These are phyloP conservation scores for Coronaproctus castanopsis DNA, from an alignment of 2,888 invertebrate species.

Conservation along the genomic window DNA sequence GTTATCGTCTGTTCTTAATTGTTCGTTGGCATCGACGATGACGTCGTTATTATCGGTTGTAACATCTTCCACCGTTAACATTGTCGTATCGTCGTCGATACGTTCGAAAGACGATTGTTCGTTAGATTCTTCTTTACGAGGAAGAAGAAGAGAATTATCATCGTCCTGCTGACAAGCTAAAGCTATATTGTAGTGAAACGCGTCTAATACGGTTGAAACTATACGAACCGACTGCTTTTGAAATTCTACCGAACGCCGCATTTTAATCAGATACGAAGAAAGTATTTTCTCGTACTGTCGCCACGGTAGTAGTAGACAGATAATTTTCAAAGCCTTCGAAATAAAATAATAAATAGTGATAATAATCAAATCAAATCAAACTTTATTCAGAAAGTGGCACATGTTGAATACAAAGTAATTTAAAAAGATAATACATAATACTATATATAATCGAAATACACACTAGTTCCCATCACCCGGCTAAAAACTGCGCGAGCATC, in stretches of 20 bases:
- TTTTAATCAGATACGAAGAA: constrained; percentile 54
- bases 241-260: constrained; percentile 47
- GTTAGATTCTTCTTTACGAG: constrained; percentile 12
- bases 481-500: no score
- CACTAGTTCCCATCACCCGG: no score
- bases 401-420: no score
- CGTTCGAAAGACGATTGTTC: constrained; percentile 27
- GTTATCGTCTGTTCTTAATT: constrained; percentile 23
- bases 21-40: constrained; percentile 16
- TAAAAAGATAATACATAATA: neutral
- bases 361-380: no score
- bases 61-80: constrained; percentile 18
- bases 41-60: constrained; percentile 10
- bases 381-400: no score
- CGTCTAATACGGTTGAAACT: constrained; percentile 58
- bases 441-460: no score
- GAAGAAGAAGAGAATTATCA: no score
- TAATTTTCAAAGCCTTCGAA: constrained; percentile 40
- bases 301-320: constrained; percentile 69
- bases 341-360: constrained; percentile 10
- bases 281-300: constrained; percentile 66
- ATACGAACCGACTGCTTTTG: constrained; percentile 67
- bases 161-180: constrained; percentile 31
- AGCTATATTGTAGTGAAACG: constrained; percentile 76
- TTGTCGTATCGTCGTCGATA: constrained; percentile 26